Percentiles rank a stretch among this genome's conserved stretches.
phyloP scores from a whole-genome alignment of 2,888 invertebrate genomes.

The Xestobium rufovillosum region DNA sequence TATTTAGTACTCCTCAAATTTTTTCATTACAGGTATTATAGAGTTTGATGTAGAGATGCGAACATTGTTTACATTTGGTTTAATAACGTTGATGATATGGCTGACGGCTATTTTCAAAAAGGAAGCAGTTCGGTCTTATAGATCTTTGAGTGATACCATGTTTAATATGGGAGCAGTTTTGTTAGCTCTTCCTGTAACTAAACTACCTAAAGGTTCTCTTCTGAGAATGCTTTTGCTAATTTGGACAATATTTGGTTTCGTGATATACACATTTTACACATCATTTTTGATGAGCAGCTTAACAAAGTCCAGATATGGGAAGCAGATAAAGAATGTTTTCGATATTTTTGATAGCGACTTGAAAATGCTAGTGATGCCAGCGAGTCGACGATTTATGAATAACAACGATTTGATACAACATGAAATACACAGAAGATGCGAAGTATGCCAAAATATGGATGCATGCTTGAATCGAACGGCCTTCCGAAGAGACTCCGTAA shows the following conservation, averaged over 20 bases:
- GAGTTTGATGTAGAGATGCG: too few relatives aligned
- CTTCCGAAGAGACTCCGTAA: constrained; percentile 18
- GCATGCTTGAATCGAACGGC: constrained; percentile 22
- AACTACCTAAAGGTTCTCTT: too few relatives aligned
- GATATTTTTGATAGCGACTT: constrained; percentile 22
- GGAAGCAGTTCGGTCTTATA: too few relatives aligned
- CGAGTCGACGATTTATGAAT: constrained; percentile 18
- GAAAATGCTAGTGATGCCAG: constrained; percentile 16
- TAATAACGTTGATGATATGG: too few relatives aligned
- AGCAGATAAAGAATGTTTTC: constrained; percentile 22
- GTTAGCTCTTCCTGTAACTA: too few relatives aligned
- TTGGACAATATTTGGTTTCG: constrained; percentile 22
- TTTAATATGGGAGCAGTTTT: too few relatives aligned
- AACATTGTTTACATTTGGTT: too few relatives aligned
- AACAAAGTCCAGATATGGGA: constrained; percentile 21
- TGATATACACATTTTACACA: constrained; percentile 21
- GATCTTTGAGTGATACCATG: too few relatives aligned
- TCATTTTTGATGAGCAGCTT: constrained; percentile 22
- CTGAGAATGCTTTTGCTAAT: too few relatives aligned
- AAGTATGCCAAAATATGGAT: constrained; percentile 19
- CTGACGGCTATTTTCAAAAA: too few relatives aligned
- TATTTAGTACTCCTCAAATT: too few relatives aligned
- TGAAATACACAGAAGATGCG: constrained; percentile 9
- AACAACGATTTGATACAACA: background rate
- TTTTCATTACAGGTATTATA: too few relatives aligned